Conservation (phyloP, 1,140 invertebrate species). For the Eufriesea mexicana region DNA sequence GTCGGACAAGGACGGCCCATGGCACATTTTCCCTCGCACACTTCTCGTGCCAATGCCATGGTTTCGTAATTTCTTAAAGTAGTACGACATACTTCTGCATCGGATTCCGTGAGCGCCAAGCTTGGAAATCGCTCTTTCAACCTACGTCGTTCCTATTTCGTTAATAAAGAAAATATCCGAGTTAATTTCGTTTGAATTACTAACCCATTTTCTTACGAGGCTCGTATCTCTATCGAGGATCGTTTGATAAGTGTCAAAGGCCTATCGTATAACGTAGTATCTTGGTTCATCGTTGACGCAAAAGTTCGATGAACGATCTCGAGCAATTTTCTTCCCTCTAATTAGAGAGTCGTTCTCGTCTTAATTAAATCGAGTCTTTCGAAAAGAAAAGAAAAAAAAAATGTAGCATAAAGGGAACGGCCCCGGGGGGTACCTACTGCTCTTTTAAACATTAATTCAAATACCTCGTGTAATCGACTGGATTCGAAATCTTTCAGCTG, state of each 20-base stretch:
- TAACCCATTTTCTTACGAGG: not conserved
- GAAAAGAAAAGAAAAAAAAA: not conserved
- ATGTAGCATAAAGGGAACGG: not conserved
- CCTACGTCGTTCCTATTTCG: constrained; percentile 88
- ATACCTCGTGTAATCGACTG: constrained; percentile 90
- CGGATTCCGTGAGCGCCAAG: constrained; percentile 87
- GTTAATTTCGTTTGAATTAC: not conserved
- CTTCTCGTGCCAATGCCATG: constrained; percentile 88
- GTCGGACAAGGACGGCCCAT: constrained; percentile 93
- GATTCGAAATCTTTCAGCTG: constrained; percentile 96
- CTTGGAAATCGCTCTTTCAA: constrained; percentile 92
- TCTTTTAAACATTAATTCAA: constrained; percentile 1
- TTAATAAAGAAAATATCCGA: not conserved
- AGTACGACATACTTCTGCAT: constrained; percentile 88
- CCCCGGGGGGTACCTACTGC: too few species aligned
- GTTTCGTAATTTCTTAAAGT: constrained; percentile 92
- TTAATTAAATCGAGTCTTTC: not conserved
- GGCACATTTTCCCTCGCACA: constrained; percentile 93
- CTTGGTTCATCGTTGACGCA: not conserved
- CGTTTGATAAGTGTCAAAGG: not conserved
- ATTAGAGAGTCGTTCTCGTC: not conserved
- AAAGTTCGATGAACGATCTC: not conserved
- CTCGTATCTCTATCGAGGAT: not conserved
- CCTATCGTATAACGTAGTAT: not conserved
- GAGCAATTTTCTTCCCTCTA: not conserved